phyloP scores from a whole-genome alignment of 92 coral and sea anemone species.

The Epizoanthus rinbou region DNA sequence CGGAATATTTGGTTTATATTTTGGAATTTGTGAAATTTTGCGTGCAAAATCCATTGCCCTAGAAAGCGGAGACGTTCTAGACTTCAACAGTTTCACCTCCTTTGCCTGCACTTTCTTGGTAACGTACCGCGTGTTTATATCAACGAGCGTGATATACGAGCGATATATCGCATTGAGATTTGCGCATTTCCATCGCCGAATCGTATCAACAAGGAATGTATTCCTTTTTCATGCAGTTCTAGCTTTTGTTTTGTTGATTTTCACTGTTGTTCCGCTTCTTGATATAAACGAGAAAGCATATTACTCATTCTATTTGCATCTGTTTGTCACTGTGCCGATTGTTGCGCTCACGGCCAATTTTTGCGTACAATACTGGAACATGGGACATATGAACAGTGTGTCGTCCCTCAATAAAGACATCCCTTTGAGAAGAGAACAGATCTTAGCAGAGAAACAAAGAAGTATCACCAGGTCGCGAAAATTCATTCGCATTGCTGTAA shows the following conservation, averaged over 20 bases:
- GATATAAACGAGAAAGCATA: background rate
- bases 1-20: constrained; percentile 37
- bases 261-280: constrained; percentile 1
- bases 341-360: background rate
- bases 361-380: constrained; percentile 19
- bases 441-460: constrained; percentile 7
- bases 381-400: constrained; percentile 17
- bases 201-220: constrained; percentile 7
- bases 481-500: constrained; percentile 13
- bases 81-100: constrained; percentile 11
- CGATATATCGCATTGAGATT: constrained; percentile 29
- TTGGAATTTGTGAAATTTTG: constrained; percentile 33
- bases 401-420: constrained; percentile 14
- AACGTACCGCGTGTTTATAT: constrained; percentile 20
- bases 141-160: constrained; percentile 31
- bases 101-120: constrained; percentile 10
- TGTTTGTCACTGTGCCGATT: constrained; percentile 3
- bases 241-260: background rate
- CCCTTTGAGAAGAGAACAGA: constrained; percentile 25
- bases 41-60: background rate
- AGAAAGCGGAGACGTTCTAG: constrained; percentile 12
- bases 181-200: constrained; percentile 31
- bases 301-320: constrained; percentile 12
- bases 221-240: background rate
- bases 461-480: constrained; percentile 22